Base-by-base conservation (phyloP, 2,113 vertebrate genomes). In the Machaerirhynchus nigripectus region DNA sequence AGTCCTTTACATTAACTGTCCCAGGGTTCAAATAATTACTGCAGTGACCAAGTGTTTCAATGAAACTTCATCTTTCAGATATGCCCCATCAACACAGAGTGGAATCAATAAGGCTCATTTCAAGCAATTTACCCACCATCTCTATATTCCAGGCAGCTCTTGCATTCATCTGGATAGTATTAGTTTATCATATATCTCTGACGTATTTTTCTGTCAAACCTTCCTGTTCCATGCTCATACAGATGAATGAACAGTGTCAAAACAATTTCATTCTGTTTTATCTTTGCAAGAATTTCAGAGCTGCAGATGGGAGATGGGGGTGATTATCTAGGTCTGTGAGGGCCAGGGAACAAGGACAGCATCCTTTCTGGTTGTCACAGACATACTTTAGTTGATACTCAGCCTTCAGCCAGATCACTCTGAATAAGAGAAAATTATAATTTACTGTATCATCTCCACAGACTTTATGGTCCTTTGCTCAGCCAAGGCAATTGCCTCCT, bases 51-150 rank as follows among this genome's bases (percentile, higher is more conserved):
- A 94, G 79, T 55, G 84, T 87, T 96, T 92, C 95, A 97, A 95
- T 83, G 92, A 96, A 96, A 81, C 84, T 96, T 95, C 70, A 12
- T 95, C 42, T 89, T 80, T 88, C 91, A 68, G 63, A 77, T 87
- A 95, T 84, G 89, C 84, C 94, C 69, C 91, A 87, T 95, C 90
- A 94, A 88, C 89, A 83, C 37, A 13, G 63, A 92, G 35, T 35
- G 42, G 73, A 95, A 97, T 97, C 95, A 96, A 97, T 96, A 97
- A 88, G 86, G 64, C 86, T 94, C 94, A 96, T 95, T 97, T 96
- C 88, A 91, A 93, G 93, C 70, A 95, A 93, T 91, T 96, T 96
- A 67, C 56, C 79, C 70, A 60, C 71, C 24, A 1, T 83, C 17
- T 80, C 87, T 90, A 30, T 75, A 92, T 95, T 90, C 71, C 70